These are phyloP conservation scores for Clarias pachynema DNA, from an alignment of 2,797 vertebrate species.

Conservation along the genomic window DNA sequence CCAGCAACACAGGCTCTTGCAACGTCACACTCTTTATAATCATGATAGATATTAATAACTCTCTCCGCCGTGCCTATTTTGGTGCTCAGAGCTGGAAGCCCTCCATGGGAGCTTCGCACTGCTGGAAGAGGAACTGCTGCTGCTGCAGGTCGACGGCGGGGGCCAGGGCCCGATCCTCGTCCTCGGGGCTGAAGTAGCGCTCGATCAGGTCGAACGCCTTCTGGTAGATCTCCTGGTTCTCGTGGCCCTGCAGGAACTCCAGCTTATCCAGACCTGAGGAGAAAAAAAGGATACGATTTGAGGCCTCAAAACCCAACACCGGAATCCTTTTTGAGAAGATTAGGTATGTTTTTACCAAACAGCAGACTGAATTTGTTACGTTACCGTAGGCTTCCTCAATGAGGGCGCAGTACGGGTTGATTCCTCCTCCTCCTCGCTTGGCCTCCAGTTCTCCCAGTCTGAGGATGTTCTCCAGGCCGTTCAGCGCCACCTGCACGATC, in stretches of 20 bases:
- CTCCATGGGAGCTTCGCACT: constrained; percentile 97
- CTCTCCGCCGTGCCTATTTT: constrained; percentile 59
- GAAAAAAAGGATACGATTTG: background rate
- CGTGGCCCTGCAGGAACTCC: constrained; percentile 96
- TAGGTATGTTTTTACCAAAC: background rate
- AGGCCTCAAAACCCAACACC: background rate
- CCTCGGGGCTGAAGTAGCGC: constrained; percentile 96
- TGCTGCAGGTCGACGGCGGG: constrained; percentile 94
- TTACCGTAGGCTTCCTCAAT: constrained; percentile 97
- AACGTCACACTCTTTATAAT: constrained; percentile 66
- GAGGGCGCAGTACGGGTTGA: constrained; percentile 95
- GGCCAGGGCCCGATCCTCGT: constrained; percentile 91
- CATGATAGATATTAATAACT: constrained; percentile 61
- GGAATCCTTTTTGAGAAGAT: too few species aligned
- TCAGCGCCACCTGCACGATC: constrained; percentile 95
- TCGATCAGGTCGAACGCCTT: constrained; percentile 98
- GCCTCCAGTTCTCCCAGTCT: constrained; percentile 94
- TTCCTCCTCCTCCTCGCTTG: constrained; percentile 89
- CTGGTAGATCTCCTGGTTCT: constrained; percentile 99
- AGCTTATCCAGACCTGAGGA: constrained; percentile 93
- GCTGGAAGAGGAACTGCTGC: constrained; percentile 98
- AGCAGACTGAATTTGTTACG: too few species aligned
- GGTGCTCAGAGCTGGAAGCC: constrained; percentile 93
- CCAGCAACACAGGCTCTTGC: constrained; percentile 68
- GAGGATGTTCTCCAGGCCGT: constrained; percentile 94